These are phyloP conservation scores for Pomatostomus ruficeps DNA, from an alignment of 2,113 vertebrate species.

Conservation along the genomic window DNA sequence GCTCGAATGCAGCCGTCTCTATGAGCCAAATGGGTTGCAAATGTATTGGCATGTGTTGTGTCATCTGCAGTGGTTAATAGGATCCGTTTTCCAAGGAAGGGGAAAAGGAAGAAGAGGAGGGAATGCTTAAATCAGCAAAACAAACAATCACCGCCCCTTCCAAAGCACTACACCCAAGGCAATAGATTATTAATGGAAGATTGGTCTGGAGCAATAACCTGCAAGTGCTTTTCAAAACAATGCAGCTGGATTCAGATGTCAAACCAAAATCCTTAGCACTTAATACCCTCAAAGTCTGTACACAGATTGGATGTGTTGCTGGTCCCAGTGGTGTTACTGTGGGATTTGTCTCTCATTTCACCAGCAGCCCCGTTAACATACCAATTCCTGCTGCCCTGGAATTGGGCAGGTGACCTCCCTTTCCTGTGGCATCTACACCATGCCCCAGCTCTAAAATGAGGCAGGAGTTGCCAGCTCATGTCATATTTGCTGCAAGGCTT, in stretches of 20 bases:
- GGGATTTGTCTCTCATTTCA: conserved; percentile 32
- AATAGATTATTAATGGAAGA: conserved; percentile 22
- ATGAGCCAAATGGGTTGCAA: conserved; percentile 37
- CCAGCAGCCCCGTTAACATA: neutral
- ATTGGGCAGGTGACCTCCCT: neutral
- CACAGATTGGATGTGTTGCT: neutral
- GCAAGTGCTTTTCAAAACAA: conserved; percentile 21
- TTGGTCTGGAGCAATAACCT: conserved; percentile 21
- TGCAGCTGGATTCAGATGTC: conserved; percentile 57
- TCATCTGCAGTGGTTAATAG: conserved; percentile 1
- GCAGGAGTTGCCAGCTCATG: neutral
- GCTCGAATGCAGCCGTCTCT: neutral
- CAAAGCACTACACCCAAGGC: neutral
- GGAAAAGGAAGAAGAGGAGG: neutral
- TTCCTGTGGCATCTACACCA: rapidly evolving
- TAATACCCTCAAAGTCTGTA: conserved; percentile 39
- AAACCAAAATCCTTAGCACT: conserved; percentile 44
- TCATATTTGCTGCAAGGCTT: neutral
- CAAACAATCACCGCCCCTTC: neutral
- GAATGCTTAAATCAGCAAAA: conserved; percentile 29
- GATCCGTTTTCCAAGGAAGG: conserved; percentile 18
- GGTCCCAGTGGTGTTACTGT: neutral
- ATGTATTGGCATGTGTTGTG: neutral
- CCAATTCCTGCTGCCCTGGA: neutral
- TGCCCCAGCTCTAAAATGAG: neutral